A percentile compares a stretch with the other conserved stretches of the same genome.
Evolutionary conservation across 2,888 invertebrate species (phyloP).

Genomic region (Fragum fragum): DNA sequence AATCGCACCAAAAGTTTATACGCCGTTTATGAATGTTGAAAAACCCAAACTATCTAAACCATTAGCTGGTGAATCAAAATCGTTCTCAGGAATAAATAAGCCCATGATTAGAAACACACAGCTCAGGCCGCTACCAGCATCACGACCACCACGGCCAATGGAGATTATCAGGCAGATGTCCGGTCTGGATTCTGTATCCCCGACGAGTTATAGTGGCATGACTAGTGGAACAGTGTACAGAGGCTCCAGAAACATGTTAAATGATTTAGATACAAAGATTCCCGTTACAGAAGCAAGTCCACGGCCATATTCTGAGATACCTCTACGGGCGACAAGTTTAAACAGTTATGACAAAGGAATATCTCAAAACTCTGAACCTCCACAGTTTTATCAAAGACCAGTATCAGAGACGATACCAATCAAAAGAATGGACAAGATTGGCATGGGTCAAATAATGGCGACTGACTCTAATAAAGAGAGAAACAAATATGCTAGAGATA

Average conservation of each 20-base stretch:
- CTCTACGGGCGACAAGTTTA: slow-evolving; percentile 33
- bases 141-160: slow-evolving; percentile 16
- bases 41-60: slow-evolving; percentile 30
- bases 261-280: slow-evolving; percentile 6
- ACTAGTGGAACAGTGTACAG: background rate
- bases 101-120: slow-evolving; percentile 60
- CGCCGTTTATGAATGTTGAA: slow-evolving; percentile 50
- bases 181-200: slow-evolving; percentile 23
- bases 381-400: slow-evolving; percentile 27
- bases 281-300: background rate
- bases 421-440: slow-evolving; percentile 56
- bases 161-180: slow-evolving; percentile 28
- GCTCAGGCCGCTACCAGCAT: slow-evolving; percentile 48
- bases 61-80: slow-evolving; percentile 3
- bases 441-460: slow-evolving; percentile 58
- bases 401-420: slow-evolving; percentile 50
- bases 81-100: slow-evolving; percentile 29
- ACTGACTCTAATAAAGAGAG: slow-evolving; percentile 53
- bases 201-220: background rate
- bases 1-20: slow-evolving; percentile 46
- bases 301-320: slow-evolving; percentile 63
- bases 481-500: slow-evolving; percentile 61
- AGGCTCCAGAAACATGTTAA: slow-evolving; percentile 38
- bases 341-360: background rate
- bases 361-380: background rate